These are phyloP conservation scores for Kryphioiulus occultus DNA, from an alignment of 2,888 invertebrate species.

Conservation along the genomic window DNA sequence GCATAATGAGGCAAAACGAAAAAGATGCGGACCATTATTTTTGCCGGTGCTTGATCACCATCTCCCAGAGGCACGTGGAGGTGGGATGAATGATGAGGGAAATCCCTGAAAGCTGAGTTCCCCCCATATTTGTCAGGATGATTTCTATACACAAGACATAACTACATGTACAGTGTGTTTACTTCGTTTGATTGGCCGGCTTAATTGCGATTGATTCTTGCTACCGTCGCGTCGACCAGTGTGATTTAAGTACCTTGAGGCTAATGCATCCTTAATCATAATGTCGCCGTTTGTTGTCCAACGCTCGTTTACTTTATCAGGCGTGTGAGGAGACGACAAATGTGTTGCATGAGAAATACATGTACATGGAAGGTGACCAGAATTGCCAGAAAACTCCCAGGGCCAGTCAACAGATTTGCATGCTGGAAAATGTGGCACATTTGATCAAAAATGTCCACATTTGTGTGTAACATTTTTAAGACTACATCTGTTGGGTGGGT, in stretches of 20 bases:
- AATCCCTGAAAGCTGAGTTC: not conserved
- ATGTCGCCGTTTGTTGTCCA: conserved; percentile 20
- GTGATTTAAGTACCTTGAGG: not conserved
- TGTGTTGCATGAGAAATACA: not conserved
- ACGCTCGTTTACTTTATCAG: not conserved
- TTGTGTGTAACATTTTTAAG: too few species aligned
- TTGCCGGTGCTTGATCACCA: not conserved
- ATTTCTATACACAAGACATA: not conserved
- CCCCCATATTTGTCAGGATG: not conserved
- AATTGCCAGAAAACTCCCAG: too few species aligned
- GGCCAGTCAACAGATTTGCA: too few species aligned
- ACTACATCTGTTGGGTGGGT: too few species aligned
- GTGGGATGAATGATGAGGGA: not conserved
- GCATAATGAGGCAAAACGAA: not conserved
- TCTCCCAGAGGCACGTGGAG: not conserved
- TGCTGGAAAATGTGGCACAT: too few species aligned
- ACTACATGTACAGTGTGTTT: not conserved
- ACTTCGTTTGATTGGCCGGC: not conserved
- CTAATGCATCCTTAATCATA: not conserved
- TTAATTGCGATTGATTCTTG: conserved; percentile 29
- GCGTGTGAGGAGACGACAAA: not conserved
- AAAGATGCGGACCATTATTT: conserved; percentile 32
- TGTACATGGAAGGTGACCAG: too few species aligned
- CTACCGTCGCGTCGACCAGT: not conserved
- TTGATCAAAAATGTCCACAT: too few species aligned